These are phyloP conservation scores for Ostrea denselamellosa DNA, from an alignment of 1,140 invertebrate genomes.

Conservation along the genomic window DNA sequence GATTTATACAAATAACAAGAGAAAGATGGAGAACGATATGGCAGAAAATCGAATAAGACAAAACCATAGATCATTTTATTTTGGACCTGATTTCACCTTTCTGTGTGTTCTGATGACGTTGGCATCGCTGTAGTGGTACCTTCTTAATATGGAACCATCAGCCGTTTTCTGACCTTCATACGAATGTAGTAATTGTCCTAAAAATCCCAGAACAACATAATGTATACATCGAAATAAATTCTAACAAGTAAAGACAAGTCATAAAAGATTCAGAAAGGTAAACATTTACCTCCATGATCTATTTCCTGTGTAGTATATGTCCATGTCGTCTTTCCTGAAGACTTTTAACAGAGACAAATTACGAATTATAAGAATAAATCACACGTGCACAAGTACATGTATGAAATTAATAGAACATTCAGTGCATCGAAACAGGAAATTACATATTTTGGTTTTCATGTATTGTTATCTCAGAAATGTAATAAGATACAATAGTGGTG, in stretches of 20 bases:
- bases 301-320: slow-evolving; percentile 43
- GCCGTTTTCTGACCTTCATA: slow-evolving; percentile 40
- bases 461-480: no score
- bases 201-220: not conserved
- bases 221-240: not conserved
- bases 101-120: slow-evolving; percentile 41
- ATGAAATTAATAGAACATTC: no score
- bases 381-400: no score
- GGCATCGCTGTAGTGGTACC: slow-evolving; percentile 32
- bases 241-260: not conserved
- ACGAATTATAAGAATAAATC: no score
- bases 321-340: slow-evolving; percentile 4
- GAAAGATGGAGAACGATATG: no score
- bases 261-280: not conserved
- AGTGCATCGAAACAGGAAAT: no score
- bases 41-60: no score
- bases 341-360: slow-evolving; percentile 21
- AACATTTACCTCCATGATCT: slow-evolving; percentile 49
- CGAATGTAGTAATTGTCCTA: slow-evolving; percentile 39
- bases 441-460: no score
- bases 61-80: not conserved
- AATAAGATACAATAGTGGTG: no score
- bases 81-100: slow-evolving; percentile 15
- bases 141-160: not conserved
- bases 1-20: no score